Evolutionary conservation across 2,113 vertebrate species (phyloP), one percentile per base, ranked within the genome.

Genomic region (Oriolus oriolus): DNA sequence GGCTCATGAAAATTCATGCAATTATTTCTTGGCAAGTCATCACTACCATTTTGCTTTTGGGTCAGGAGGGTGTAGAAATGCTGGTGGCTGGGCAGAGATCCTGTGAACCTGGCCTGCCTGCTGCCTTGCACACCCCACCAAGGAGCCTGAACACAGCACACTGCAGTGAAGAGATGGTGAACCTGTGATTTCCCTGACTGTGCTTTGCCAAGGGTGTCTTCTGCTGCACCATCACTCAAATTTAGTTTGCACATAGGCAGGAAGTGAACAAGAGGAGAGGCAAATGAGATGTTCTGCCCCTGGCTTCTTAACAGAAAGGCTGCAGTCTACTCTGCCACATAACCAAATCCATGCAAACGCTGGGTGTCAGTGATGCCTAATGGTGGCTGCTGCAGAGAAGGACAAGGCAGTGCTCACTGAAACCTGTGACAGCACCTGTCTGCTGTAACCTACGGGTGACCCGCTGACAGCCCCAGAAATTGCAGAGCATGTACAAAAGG

Each of bases 291-390:
- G 56, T 41, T 89, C 50, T 77, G 53, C 15, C 31, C 47, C 7
- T 26, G 71, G 41, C 68, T 81, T 56, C 76, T 79, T 56, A 45
- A 54, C 42, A 94, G 82, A 94, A 75, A 49, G 60, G 50, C 53
- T 66, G 4, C 7, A 50, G 59, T 63, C 61, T 59, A 4, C 54
- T 81, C 35, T 89, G 79, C 77, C 84, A 41, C 10, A 2, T 90
- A 95, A 73, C 18, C 93, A 97, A 96, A 95, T 92, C 33, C 70
- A 97, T 96, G 93, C 92, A 97, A 96, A 96, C 87, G 45, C 41
- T 44, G 66, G 35, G 14, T 2, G 1, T 81, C 85, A 85, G 47
- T 53, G n/a, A 12, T 50, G 26, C 28, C 37, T 57, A 7, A 44
- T n/a, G 39, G 52, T 71, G 75, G 35, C 68, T 74, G 33, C 45